These are phyloP conservation scores for Lota lota DNA, from an alignment of 2,113 vertebrate genomes.

Conservation along the genomic window DNA sequence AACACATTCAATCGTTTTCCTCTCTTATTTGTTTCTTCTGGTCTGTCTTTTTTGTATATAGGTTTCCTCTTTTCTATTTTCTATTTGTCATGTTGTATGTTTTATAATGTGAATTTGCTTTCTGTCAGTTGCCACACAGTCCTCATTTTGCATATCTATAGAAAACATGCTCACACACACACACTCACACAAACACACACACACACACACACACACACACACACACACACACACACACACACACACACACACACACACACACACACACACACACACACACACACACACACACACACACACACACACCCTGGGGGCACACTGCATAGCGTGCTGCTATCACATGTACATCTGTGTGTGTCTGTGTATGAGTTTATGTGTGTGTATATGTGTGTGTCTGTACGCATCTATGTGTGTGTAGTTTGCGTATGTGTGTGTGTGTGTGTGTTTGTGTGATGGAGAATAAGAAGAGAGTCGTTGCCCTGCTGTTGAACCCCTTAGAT, in stretches of 20 bases:
- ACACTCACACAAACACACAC: neutral
- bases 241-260: conserved; percentile 9
- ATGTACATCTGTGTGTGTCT: conserved; percentile 14
- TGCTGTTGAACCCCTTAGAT: conserved; percentile 55
- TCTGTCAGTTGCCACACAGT: neutral
- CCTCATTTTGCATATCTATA: neutral
- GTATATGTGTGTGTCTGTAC: too few relatives aligned
- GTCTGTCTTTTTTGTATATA: neutral
- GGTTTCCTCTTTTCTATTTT: too few relatives aligned
- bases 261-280: conserved; percentile 23
- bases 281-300: conserved; percentile 16
- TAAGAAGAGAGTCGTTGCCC: conserved; percentile 54
- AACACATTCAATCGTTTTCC: neutral
- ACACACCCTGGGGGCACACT: conserved; percentile 35
- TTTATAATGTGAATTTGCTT: neutral
- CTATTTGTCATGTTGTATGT: too few relatives aligned
- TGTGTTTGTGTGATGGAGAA: conserved; percentile 52
- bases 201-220: neutral
- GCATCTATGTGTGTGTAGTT: too few relatives aligned
- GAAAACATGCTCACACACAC: neutral
- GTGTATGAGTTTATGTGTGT: too few relatives aligned
- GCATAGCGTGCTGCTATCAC: conserved; percentile 37
- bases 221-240: neutral
- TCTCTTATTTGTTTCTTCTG: too few relatives aligned
- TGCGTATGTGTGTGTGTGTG: neutral